Base-by-base conservation (phyloP, 2,797 vertebrate genomes). In the Botia kubotai region DNA sequence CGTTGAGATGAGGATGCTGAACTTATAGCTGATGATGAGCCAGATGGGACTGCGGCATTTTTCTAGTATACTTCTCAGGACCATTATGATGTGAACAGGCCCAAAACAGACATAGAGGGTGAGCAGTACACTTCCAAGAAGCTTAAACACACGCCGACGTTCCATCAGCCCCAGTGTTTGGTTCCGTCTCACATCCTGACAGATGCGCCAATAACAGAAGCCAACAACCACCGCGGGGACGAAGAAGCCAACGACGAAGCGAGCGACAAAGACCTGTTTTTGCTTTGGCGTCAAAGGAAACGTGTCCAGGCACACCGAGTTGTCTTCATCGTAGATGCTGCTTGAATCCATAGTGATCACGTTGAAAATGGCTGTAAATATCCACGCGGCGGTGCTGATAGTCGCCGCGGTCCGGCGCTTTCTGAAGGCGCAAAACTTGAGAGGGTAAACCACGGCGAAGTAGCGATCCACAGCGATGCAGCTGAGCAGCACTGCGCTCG, bases 391-490 rank as follows among this genome's bases (percentile, higher is more conserved):
- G 0, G 92, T 1, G 50, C 94, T 94, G 78, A 94, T 79, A 0
- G 67, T 7, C 0, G 86, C 26, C 0, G 96, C 96, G 19, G 91
- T 93, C 70, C 79, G 90, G 67, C 93, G 89, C 7, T 92, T 96
- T 77, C 95, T 92, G 16, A 95, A 70, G 17, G 80, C 87, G 2
- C 83, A 86, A 71, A 93, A 95, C 86, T 82, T 94, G 1, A 98
- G 43, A 0, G 96, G 97, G 70, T 97, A 89, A 86, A 95, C 96
- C 60, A 98, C 93, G 0, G 95, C 96, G 65, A 98, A 74, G 77
- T 96, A 97, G 12, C 96, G 93, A 81, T 96, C 91, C 0, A 97
- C 0, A 0, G 97, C 94, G 3, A 97, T 95, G 90, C 96, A 97
- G 86, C 96, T 94, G 60, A 98, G 94, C 74, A 97, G 91, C 0